Percentiles rank a stretch among this genome's conserved stretches.
These are phyloP conservation scores for Eupithecia abbreviata DNA, from an alignment of 2,888 invertebrate species.

Conservation along the genomic window DNA sequence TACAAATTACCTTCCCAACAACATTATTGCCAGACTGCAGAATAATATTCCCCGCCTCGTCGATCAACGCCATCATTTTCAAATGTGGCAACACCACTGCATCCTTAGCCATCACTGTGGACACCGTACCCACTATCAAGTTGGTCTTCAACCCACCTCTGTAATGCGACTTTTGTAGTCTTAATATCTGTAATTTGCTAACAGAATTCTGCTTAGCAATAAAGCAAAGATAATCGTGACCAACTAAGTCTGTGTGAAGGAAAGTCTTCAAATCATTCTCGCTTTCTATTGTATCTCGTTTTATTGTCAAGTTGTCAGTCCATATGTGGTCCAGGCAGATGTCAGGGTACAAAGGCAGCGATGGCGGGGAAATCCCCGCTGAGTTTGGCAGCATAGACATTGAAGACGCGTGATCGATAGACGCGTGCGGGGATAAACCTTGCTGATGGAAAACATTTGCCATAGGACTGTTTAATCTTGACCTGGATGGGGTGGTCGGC, in stretches of 20 bases:
- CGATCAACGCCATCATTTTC: constrained; percentile 93
- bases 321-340: constrained; percentile 95
- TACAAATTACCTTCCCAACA: constrained; percentile 87
- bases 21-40: constrained; percentile 92
- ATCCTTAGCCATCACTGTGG: constrained; percentile 91
- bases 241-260: constrained; percentile 92
- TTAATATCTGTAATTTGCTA: constrained; percentile 86
- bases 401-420: constrained; percentile 76
- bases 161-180: constrained; percentile 86
- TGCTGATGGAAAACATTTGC: constrained; percentile 77
- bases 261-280: constrained; percentile 86
- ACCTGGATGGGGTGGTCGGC: constrained; percentile 64
- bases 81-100: constrained; percentile 91
- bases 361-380: constrained; percentile 76
- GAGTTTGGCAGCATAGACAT: constrained; percentile 78
- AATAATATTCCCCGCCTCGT: constrained; percentile 89
- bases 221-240: constrained; percentile 93
- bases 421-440: constrained; percentile 76
- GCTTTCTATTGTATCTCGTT: constrained; percentile 68
- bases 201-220: constrained; percentile 76
- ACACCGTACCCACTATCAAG: constrained; percentile 89
- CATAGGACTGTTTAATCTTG: constrained; percentile 75
- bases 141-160: constrained; percentile 81
- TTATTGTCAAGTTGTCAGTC: constrained; percentile 87
- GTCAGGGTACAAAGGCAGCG: constrained; percentile 91